These are phyloP conservation scores for Silurus aristotelis DNA, from an alignment of 2,797 vertebrate species.

Conservation along the genomic window DNA sequence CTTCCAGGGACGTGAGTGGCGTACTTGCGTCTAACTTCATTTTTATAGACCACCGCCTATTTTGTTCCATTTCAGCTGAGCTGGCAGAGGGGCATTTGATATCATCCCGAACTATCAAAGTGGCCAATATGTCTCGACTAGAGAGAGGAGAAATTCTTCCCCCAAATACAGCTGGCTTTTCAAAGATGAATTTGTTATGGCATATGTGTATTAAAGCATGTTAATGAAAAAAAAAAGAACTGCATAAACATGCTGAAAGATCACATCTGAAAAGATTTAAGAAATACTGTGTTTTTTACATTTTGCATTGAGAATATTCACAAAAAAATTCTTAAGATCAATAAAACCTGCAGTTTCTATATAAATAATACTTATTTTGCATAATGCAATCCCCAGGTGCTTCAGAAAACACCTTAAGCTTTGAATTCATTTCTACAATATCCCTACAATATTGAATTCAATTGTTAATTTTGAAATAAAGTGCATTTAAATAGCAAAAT, in stretches of 20 bases:
- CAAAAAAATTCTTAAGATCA: not conserved
- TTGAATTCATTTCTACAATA: not conserved
- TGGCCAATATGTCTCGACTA: slow-evolving; percentile 85
- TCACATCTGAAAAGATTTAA: slow-evolving; percentile 28
- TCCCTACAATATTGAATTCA: not conserved
- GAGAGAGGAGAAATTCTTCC: slow-evolving; percentile 77
- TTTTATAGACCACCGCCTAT: slow-evolving; percentile 88
- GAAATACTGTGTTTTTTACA: not conserved
- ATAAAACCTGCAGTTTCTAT: not conserved
- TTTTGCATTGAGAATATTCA: not conserved
- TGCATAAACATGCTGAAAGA: slow-evolving; percentile 57
- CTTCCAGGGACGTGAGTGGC: slow-evolving; percentile 88
- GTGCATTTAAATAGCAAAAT: not conserved
- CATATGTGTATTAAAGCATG: slow-evolving; percentile 68
- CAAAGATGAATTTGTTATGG: slow-evolving; percentile 82
- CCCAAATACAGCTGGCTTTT: slow-evolving; percentile 85
- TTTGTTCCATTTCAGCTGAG: slow-evolving; percentile 88
- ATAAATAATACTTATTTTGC: not conserved
- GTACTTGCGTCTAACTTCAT: slow-evolving; percentile 92
- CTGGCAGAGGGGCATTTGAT: slow-evolving; percentile 89
- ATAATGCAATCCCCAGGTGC: not conserved
- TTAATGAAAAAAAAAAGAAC: slow-evolving; percentile 67
- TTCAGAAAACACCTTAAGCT: not conserved
- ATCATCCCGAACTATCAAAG: slow-evolving; percentile 88
- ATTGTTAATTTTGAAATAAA: not conserved